phyloP scores from a whole-genome alignment of 2,113 vertebrate genomes.

The Carettochelys insculpta region DNA sequence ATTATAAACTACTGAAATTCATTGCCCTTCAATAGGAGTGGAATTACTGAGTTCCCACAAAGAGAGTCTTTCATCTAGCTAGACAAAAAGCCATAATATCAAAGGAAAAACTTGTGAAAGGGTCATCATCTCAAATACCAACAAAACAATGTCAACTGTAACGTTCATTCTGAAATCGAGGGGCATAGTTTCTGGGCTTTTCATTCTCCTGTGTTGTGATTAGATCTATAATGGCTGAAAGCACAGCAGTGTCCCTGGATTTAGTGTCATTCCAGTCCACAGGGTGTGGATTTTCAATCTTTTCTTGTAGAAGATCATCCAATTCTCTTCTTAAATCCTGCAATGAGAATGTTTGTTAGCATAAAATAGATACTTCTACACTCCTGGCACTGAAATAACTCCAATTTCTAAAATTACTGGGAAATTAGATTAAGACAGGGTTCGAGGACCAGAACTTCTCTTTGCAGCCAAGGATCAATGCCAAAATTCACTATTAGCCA shows the following conservation, averaged over 20 bases:
- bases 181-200: constrained; percentile 65
- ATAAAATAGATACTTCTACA: not conserved
- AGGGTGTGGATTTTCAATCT: constrained; percentile 90
- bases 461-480: not conserved
- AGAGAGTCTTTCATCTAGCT: constrained; percentile 4
- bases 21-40: constrained; percentile 16
- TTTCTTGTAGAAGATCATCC: constrained; percentile 90
- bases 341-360: not conserved
- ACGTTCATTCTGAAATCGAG: constrained; percentile 75
- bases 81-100: not conserved
- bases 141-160: constrained; percentile 70
- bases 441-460: not conserved
- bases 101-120: not conserved
- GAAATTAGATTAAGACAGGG: not conserved
- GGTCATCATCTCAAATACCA: not conserved
- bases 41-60: constrained; percentile 28
- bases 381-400: not conserved
- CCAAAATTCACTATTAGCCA: not conserved
- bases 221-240: constrained; percentile 94
- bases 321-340: constrained; percentile 91
- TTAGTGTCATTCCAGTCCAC: constrained; percentile 89
- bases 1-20: not conserved
- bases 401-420: not conserved
- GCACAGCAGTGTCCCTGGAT: constrained; percentile 91
- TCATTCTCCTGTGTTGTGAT: constrained; percentile 93